Base-by-base conservation (phyloP, 2,797 vertebrate genomes). In the Brotula barbata region DNA sequence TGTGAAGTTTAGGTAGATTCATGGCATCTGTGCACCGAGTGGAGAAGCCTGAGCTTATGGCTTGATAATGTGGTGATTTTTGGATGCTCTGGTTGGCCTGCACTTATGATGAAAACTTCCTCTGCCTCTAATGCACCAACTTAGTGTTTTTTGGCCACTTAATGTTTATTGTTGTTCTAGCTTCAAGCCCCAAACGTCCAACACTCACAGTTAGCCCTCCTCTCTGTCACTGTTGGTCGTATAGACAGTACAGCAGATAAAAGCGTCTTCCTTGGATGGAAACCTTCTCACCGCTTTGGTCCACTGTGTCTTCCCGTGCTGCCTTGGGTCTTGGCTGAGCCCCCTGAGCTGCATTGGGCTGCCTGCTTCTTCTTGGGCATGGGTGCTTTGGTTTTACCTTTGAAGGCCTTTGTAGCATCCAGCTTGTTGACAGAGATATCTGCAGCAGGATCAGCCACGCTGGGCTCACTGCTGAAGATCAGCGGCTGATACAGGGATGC, bases 401-500 rank as follows among this genome's bases (percentile, higher is more conserved):
- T 93, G 79, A 99, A 98, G 2, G 95, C 93, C 77, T 89, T 96
- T 67, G 82, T 93, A 8, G 95, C 94, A 82, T 99, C 96, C 88
- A 99, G 85, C 76, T 94, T 97, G 87, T 98, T 99, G 63, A 95
- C 73, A 42, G 92, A 89, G 14, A 65, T 76, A 33, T 94, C 94
- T 0, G 89, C 84, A 11, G 75, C 33, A 11, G 92, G 85, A 82
- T 97, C 94, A 2, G 48, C 51, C 0, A 83, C 69, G 43, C 87
- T 86, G 22, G 85, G 68, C 19, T 92, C 76, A 14, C 83, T 78
- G 78, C 88, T 91, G 84, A 92, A 91, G 11, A 90, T 94, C 84
- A 98, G 89, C 3, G 96, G 96, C 60, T 95, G 96, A 81, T 96
- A 99, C 86, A 98, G 93, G 58, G 93, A 96, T 58, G 95, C 94